A percentile compares a stretch with the other conserved stretches of the same genome.
phyloP scores from a whole-genome alignment of 2,797 vertebrate species.

The Hafferia zeledoni region DNA sequence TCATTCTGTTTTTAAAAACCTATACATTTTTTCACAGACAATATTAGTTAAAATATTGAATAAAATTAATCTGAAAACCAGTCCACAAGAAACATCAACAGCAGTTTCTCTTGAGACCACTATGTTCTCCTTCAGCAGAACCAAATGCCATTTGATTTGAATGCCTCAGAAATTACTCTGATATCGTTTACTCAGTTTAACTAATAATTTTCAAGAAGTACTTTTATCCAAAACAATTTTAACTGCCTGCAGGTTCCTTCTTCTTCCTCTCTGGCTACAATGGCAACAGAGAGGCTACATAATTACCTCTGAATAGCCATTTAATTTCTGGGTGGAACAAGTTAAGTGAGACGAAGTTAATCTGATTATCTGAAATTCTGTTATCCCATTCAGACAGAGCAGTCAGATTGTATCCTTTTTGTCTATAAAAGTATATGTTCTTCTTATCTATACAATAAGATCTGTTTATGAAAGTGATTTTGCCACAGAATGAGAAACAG shows the following conservation, averaged over 20 bases:
- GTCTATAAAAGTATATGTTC: not conserved
- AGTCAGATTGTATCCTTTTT: not conserved
- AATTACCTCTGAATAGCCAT: not conserved
- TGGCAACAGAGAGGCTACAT: not conserved
- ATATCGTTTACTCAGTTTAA: not conserved
- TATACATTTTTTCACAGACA: not conserved
- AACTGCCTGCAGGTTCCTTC: not conserved
- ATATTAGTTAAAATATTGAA: not conserved
- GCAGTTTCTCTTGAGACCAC: not conserved
- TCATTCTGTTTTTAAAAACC: not conserved
- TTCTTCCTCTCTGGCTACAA: not conserved
- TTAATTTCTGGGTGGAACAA: slow-evolving; percentile 31
- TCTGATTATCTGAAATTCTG: not conserved
- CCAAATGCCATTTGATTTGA: not conserved
- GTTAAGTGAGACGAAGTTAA: slow-evolving; percentile 34
- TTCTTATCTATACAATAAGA: not conserved
- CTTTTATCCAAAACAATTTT: slow-evolving; percentile 1
- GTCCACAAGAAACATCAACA: not conserved
- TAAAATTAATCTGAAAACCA: not conserved
- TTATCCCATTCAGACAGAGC: not conserved
- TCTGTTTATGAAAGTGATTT: not conserved
- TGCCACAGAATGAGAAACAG: not conserved
- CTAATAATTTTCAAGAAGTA: slow-evolving; percentile 8
- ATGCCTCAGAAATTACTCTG: not conserved
- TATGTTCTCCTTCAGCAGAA: not conserved